Evolutionary conservation across 2,888 invertebrate species (phyloP).

Genomic region (Drosophila aldrichi): DNA sequence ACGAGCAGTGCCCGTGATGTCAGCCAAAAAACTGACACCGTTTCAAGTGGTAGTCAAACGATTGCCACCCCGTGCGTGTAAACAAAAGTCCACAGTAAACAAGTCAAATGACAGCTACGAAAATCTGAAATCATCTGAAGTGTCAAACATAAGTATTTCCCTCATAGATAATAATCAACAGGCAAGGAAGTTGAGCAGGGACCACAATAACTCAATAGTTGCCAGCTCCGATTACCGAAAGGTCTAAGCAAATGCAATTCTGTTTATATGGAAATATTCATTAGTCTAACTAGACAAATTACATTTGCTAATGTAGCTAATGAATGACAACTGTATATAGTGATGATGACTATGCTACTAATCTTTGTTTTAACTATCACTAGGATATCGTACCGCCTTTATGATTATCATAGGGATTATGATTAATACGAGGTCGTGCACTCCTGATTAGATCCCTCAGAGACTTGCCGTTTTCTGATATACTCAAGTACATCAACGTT

Average conservation of each 20-base stretch:
- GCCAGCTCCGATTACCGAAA: not conserved
- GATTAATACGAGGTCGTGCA: not conserved
- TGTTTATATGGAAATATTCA: not conserved
- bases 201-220: not conserved
- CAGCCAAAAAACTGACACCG: slow-evolving; percentile 33
- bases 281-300: not conserved
- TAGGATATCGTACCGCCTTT: too few species aligned
- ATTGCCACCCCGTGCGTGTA: slow-evolving; percentile 8
- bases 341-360: not conserved
- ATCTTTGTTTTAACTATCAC: not conserved
- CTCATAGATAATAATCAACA: not conserved
- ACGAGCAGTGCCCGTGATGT: slow-evolving; percentile 21
- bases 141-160: slow-evolving; percentile 10
- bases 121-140: slow-evolving; percentile 22
- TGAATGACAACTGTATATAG: not conserved
- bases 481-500: not conserved
- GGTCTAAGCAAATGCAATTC: not conserved
- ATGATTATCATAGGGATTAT: not conserved
- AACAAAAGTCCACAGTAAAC: slow-evolving; percentile 34
- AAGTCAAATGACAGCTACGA: slow-evolving; percentile 26
- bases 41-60: slow-evolving; percentile 29
- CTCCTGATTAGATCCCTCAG: too few species aligned
- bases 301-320: not conserved
- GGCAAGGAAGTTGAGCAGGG: not conserved
- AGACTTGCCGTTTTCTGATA: not conserved